Conservation (phyloP, 2,888 invertebrate genomes). For the Polyommatus iphigenia region DNA sequence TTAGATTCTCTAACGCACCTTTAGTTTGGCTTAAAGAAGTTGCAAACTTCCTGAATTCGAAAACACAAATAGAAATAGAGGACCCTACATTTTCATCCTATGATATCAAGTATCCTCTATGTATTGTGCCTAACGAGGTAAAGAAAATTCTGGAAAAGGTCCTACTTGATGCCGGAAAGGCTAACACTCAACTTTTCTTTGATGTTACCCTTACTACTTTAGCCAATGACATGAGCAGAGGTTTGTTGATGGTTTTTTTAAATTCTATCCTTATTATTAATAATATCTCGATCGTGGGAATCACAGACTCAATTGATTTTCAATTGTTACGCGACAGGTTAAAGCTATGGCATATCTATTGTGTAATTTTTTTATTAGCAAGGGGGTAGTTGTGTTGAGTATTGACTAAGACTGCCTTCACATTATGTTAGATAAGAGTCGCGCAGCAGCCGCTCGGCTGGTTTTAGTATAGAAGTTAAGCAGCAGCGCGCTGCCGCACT, state of each 20-base stretch:
- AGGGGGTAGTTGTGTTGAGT: too few relatives aligned
- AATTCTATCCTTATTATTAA: background rate
- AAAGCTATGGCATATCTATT: background rate
- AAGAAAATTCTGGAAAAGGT: conserved; percentile 68
- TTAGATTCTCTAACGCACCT: conserved; percentile 85
- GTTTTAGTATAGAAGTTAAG: too few relatives aligned
- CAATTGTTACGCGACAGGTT: too few relatives aligned
- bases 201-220: conserved; percentile 85
- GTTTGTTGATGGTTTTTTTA: conserved; percentile 53
- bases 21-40: conserved; percentile 85
- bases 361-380: too few relatives aligned
- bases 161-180: conserved; percentile 81
- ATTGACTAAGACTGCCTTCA: too few relatives aligned
- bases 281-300: too few relatives aligned
- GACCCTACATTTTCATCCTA: conserved; percentile 81
- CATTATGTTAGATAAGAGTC: too few relatives aligned
- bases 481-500: too few relatives aligned
- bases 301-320: too few relatives aligned
- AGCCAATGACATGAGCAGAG: conserved; percentile 87
- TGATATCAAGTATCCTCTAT: conserved; percentile 79
- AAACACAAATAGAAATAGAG: conserved; percentile 81
- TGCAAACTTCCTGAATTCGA: conserved; percentile 82
- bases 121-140: conserved; percentile 70
- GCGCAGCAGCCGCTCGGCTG: too few relatives aligned
- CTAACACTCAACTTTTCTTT: conserved; percentile 84